phyloP scores from a whole-genome alignment of 2,113 vertebrate species.

The Etheostoma spectabile region DNA sequence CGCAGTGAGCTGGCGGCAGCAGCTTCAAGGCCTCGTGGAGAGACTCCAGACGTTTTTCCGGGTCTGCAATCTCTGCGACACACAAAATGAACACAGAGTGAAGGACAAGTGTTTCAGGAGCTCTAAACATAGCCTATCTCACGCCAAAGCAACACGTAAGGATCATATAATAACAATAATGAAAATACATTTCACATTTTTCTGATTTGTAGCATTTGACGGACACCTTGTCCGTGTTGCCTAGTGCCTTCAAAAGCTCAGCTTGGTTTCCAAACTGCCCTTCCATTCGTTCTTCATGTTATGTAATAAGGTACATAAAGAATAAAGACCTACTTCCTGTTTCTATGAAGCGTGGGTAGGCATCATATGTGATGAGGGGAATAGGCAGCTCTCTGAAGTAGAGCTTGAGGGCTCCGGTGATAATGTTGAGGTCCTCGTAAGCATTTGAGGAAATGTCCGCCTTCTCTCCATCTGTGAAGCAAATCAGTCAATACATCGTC shows the following conservation, averaged over 20 bases:
- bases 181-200: not conserved
- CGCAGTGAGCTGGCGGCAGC: constrained; percentile 96
- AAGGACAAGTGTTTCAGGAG: not conserved
- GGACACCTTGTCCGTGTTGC: not conserved
- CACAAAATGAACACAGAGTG: not conserved
- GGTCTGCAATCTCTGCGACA: constrained; percentile 89
- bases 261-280: not conserved
- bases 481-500: not conserved
- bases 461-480: constrained; percentile 92
- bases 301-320: constrained; percentile 1
- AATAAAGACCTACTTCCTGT: constrained; percentile 81
- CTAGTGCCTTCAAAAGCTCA: not conserved
- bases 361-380: constrained; percentile 97
- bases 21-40: constrained; percentile 95
- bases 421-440: constrained; percentile 99
- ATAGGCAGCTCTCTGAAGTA: constrained; percentile 99
- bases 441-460: constrained; percentile 96
- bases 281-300: constrained; percentile 10
- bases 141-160: not conserved
- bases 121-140: not conserved
- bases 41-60: constrained; percentile 94
- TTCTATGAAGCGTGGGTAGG: constrained; percentile 97
- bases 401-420: constrained; percentile 97
- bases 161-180: not conserved
- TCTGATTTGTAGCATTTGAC: not conserved